Conservation (phyloP, 2,888 invertebrate genomes). For the Parnassius orleans region DNA sequence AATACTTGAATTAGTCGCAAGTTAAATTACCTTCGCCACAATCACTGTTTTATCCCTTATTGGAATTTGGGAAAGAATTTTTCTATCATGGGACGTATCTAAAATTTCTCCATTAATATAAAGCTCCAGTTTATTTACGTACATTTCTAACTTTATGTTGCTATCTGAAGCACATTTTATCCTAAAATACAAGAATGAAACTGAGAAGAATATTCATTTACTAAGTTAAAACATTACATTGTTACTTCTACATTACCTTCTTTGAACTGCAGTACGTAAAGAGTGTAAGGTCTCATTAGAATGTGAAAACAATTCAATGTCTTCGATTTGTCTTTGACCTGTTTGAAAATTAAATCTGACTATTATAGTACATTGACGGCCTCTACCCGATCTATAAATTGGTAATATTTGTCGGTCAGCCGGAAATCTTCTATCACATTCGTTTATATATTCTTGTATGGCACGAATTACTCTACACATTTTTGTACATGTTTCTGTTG, state of each 20-base stretch:
- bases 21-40: constrained; percentile 62
- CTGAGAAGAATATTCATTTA: neutral
- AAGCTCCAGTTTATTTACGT: constrained; percentile 94
- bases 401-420: constrained; percentile 95
- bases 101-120: constrained; percentile 93
- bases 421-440: constrained; percentile 94
- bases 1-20: neutral
- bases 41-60: constrained; percentile 93
- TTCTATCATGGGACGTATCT: constrained; percentile 92
- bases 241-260: constrained; percentile 64
- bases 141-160: constrained; percentile 94
- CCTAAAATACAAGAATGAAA: constrained; percentile 46
- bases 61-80: constrained; percentile 91
- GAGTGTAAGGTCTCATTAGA: constrained; percentile 96
- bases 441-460: constrained; percentile 96
- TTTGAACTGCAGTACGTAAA: constrained; percentile 88
- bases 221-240: neutral
- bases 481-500: constrained; percentile 74
- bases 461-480: constrained; percentile 97
- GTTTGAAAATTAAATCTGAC: constrained; percentile 90
- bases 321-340: constrained; percentile 93
- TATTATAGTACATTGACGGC: constrained; percentile 92
- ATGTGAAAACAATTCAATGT: constrained; percentile 95
- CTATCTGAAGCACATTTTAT: constrained; percentile 70
- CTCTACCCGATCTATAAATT: constrained; percentile 93